Conservation (phyloP, 1,140 invertebrate genomes). For the Tribolium madens region DNA sequence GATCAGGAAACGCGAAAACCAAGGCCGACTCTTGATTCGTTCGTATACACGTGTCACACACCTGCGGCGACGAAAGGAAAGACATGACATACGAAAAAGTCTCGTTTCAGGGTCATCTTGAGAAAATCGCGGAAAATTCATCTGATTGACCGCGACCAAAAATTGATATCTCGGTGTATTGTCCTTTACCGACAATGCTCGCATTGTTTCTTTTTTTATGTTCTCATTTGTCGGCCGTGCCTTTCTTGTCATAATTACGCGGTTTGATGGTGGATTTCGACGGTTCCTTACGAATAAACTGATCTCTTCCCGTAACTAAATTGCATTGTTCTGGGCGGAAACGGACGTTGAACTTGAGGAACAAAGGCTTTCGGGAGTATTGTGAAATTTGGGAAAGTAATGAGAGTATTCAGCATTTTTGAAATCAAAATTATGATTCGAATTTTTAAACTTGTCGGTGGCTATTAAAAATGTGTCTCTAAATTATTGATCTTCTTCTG, state of each 20-base stretch:
- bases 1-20: background rate
- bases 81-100: background rate
- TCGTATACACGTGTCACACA: background rate
- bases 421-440: no score
- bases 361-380: background rate
- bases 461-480: no score
- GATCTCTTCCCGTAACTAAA: background rate
- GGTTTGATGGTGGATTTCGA: background rate
- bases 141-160: background rate
- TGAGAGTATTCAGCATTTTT: background rate
- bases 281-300: background rate
- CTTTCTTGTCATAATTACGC: background rate
- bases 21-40: background rate
- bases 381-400: background rate
- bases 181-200: background rate
- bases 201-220: background rate
- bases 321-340: background rate
- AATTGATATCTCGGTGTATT: background rate
- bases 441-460: no score
- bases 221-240: background rate
- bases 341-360: background rate
- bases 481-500: no score
- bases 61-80: background rate
- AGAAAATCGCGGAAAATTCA: background rate
- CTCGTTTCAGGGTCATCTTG: background rate